Base-by-base conservation (phyloP, 2,797 vertebrate genomes). In the Gorsachius magnificus region DNA sequence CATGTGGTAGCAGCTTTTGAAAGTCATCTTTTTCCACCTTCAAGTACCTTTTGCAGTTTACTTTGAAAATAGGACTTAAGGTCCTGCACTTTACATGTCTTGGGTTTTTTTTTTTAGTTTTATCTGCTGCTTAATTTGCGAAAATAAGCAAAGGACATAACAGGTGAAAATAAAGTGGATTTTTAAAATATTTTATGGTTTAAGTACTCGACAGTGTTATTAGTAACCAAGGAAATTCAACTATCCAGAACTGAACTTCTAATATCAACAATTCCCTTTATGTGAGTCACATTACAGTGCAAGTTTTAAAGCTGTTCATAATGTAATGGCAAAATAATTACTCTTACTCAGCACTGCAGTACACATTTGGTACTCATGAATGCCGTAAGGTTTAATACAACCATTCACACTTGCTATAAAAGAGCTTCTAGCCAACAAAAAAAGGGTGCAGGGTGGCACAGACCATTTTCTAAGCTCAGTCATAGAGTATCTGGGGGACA, bases 261-360 rank as follows among this genome's bases (percentile, higher is more conserved):
- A 81, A 76, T 74, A 89, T 35, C 86, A 90, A 82, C 85, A 91
- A 93, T 74, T 91, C 63, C 56, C 38, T 94, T 66, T 78, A 78
- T 57, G 58, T 3, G 3, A 0, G 0, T 85, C 50, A 86, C 35
- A 66, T 81, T 66, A 65, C 13, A 77, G 84, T 35, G 57, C 69
- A 91, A 72, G 36, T 83, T 90, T 92, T 87, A 89, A 86, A 85
- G 35, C 33, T 70, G 87, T 45, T 89, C 82, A 54, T 33, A 88
- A 81, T 18, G 60, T 53, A 92, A 93, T 33, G 35, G 76, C 61
- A 94, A 83, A 86, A 74, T 85, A 93, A 94, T 72, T 87, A 85
- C 58, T 86, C 58, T 83, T 69, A 87, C 21, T 36, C 63, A 68
- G 79, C 45, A 60, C 71, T 57, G 43, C 48, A 83, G 38, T n/a